phyloP scores from a whole-genome alignment of 2,888 invertebrate species.

The Pristionchus mayeri region DNA sequence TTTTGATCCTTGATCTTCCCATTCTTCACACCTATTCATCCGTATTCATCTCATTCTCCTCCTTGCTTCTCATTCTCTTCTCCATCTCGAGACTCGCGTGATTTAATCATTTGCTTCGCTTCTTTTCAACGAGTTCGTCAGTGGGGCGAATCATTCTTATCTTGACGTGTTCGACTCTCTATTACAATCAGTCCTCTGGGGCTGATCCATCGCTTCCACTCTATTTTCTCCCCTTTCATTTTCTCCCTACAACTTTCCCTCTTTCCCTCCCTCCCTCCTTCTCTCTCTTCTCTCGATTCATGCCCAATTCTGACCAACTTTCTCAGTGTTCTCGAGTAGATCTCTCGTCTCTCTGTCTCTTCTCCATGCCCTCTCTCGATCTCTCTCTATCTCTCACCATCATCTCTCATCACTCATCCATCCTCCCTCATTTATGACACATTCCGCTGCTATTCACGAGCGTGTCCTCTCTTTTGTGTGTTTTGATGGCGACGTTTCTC shows the following conservation, averaged over 20 bases:
- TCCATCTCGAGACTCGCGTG: background rate
- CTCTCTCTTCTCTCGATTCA: constrained; percentile 24
- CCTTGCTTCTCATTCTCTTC: constrained; percentile 1
- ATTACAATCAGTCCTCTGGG: constrained; percentile 14
- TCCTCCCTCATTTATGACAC: constrained; percentile 36
- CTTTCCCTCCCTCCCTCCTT: constrained; percentile 21
- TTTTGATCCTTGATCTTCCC: background rate
- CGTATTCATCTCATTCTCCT: background rate
- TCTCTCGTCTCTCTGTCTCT: too few relatives aligned
- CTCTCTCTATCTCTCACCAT: background rate
- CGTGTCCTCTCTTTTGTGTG: constrained; percentile 22
- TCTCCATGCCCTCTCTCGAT: too few relatives aligned
- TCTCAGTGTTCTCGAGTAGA: too few relatives aligned
- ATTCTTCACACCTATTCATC: background rate
- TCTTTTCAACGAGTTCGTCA: constrained; percentile 20
- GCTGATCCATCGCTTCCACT: constrained; percentile 26
- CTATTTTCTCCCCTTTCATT: constrained; percentile 45
- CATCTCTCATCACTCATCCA: constrained; percentile 52
- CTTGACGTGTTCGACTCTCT: constrained; percentile 29
- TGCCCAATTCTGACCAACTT: too few relatives aligned
- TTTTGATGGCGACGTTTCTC: constrained; percentile 40
- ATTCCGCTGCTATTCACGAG: constrained; percentile 40
- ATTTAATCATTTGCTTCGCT: background rate
- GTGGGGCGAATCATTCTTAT: constrained; percentile 1
- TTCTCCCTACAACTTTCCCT: constrained; percentile 47